Conservation (phyloP, 2,888 invertebrate genomes). For the Trichogramma dendrolimi region DNA sequence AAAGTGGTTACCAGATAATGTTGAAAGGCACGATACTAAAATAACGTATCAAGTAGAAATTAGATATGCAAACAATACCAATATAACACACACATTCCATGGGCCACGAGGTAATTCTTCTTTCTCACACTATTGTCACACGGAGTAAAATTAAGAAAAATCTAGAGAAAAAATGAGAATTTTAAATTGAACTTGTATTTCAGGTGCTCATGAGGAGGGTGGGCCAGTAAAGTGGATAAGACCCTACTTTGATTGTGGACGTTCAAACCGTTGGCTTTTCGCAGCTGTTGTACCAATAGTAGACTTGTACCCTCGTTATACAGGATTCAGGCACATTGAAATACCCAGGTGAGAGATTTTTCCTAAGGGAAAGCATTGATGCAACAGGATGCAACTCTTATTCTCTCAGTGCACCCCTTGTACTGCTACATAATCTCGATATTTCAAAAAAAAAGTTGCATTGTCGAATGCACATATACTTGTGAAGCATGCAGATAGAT, state of each 20-base stretch:
- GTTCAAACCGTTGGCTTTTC: slow-evolving; percentile 93
- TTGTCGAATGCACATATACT: slow-evolving; percentile 28
- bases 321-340: slow-evolving; percentile 87
- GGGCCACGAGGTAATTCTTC: slow-evolving; percentile 69
- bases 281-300: slow-evolving; percentile 91
- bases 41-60: slow-evolving; percentile 92
- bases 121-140: slow-evolving; percentile 5
- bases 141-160: slow-evolving; percentile 7
- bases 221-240: slow-evolving; percentile 92
- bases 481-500: slow-evolving; percentile 26
- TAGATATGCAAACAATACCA: slow-evolving; percentile 88
- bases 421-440: not conserved
- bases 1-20: slow-evolving; percentile 85
- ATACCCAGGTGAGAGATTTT: slow-evolving; percentile 74
- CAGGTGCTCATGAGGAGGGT: slow-evolving; percentile 79
- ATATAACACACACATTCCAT: slow-evolving; percentile 94
- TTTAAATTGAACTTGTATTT: slow-evolving; percentile 25
- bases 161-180: slow-evolving; percentile 16
- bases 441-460: slow-evolving; percentile 34
- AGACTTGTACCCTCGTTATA: slow-evolving; percentile 91
- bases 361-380: slow-evolving; percentile 14
- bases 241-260: slow-evolving; percentile 94
- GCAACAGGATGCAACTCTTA: slow-evolving; percentile 22
- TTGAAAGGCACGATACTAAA: slow-evolving; percentile 83
- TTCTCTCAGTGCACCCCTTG: slow-evolving; percentile 8